Conservation (phyloP, 2,888 invertebrate genomes). For the Ophioninae sp. region DNA sequence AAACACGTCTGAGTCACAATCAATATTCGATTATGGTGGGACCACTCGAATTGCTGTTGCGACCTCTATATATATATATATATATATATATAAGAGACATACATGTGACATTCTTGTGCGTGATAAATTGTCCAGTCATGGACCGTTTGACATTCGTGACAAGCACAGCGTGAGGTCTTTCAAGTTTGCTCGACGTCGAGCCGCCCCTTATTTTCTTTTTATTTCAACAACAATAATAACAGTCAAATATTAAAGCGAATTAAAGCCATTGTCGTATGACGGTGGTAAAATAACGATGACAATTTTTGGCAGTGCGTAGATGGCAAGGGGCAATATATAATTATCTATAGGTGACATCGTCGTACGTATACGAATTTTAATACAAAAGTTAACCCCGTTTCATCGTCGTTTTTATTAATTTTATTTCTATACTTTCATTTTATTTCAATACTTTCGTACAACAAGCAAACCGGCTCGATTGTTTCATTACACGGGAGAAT, state of each 20-base stretch:
- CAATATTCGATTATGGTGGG: constrained; percentile 62
- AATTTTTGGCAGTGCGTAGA: neutral
- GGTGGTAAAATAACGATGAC: neutral
- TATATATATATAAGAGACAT: neutral
- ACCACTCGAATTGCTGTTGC: constrained; percentile 52
- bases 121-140: constrained; percentile 59
- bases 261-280: constrained; percentile 5
- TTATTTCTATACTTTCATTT: neutral
- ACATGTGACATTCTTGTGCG: constrained; percentile 24
- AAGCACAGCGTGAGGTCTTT: constrained; percentile 55
- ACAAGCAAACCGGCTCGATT: too few species aligned
- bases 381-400: neutral
- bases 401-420: neutral
- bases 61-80: constrained; percentile 32
- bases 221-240: constrained; percentile 5
- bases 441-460: too few species aligned
- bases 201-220: constrained; percentile 5
- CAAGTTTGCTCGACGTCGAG: constrained; percentile 38
- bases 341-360: neutral
- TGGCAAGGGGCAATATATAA: neutral
- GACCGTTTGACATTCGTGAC: constrained; percentile 56
- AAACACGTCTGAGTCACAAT: constrained; percentile 56
- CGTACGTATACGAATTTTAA: too few species aligned
- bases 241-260: constrained; percentile 1
- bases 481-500: neutral